Conservation (phyloP, 2,888 invertebrate genomes). For the Lasioglossum calceatum region DNA sequence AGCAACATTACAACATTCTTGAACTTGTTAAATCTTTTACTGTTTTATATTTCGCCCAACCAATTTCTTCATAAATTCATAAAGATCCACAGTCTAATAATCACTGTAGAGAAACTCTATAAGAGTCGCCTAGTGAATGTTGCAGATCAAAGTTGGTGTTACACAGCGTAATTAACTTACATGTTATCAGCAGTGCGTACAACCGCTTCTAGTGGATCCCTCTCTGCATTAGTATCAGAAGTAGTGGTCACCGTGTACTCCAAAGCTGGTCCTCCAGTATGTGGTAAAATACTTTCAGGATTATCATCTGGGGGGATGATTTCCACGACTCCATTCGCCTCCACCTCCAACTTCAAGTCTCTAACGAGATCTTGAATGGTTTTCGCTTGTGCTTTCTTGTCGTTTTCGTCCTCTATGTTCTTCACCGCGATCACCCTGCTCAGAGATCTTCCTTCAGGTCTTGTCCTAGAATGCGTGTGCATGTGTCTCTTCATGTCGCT, state of each 20-base stretch:
- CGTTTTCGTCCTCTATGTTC: slow-evolving; percentile 54
- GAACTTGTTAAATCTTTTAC: too few species aligned
- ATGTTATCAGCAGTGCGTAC: slow-evolving; percentile 83
- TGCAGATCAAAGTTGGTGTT: neutral
- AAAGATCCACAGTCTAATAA: neutral
- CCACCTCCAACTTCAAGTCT: slow-evolving; percentile 80
- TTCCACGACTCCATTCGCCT: slow-evolving; percentile 78
- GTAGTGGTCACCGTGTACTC: slow-evolving; percentile 76
- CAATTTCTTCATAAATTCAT: too few species aligned
- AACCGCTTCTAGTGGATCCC: slow-evolving; percentile 84
- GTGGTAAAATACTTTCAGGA: slow-evolving; percentile 81
- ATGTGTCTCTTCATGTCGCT: slow-evolving; percentile 94
- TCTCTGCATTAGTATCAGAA: slow-evolving; percentile 73
- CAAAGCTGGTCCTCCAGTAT: slow-evolving; percentile 76
- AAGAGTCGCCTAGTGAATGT: neutral
- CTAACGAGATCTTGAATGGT: slow-evolving; percentile 81
- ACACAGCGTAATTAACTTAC: slow-evolving; percentile 76
- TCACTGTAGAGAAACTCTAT: neutral
- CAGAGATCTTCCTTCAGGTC: slow-evolving; percentile 71
- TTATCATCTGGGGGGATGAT: slow-evolving; percentile 79
- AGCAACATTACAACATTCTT: too few species aligned
- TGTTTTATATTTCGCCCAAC: too few species aligned
- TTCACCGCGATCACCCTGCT: slow-evolving; percentile 76
- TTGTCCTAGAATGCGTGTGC: slow-evolving; percentile 87
- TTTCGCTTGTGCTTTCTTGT: slow-evolving; percentile 66